Base-by-base conservation (phyloP, 2,797 vertebrate species). In the Danio albolineatus region DNA sequence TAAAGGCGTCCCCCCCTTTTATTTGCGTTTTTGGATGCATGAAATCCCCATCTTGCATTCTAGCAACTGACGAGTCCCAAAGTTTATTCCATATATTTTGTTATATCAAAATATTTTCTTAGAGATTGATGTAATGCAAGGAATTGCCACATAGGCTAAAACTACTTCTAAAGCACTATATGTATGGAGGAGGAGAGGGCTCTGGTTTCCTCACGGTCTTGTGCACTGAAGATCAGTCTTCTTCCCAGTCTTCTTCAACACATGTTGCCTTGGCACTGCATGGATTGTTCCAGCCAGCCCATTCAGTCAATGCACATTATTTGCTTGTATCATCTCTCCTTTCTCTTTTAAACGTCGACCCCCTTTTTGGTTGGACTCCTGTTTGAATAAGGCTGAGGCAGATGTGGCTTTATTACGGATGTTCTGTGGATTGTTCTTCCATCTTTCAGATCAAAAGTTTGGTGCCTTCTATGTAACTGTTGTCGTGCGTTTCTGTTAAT, bases 381-480 rank as follows among this genome's bases (percentile, higher is more conserved):
- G 6, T 62, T 75, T 43, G 41, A 57, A 57, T 54, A 49, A 73
- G 56, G 62, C 51, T 13, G 44, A 72, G 10, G 82, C 73, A 81
- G 54, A 75, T 56, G 61, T 69, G 71, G 41, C 48, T 81, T 76
- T 46, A 13, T 76, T 79, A 38, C 86, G 64, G 57, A 80, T 44
- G 69, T 69, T 76, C 61, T 82, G 51, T 74, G 17, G 81, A 46
- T 66, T 84, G 84, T 84, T 82, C 72, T 48, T 73, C 71, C 6
- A 3, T 61, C 9, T 61, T 71, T 54, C 84, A 85, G 75, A 81
- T 77, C 81, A 83, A 83, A 75, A 71, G 90, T 89, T 90, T 91
- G 91, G 90, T 94, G 92, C 92, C 91, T 94, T 94, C 88, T 77
- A 83, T 88, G 89, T 84, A 82, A 88, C 19, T 16, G 36, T 67